A percentile compares a stretch with the other conserved stretches of the same genome.
Conservation (phyloP, 2,888 invertebrate species). For the Oscheius sp. region DNA sequence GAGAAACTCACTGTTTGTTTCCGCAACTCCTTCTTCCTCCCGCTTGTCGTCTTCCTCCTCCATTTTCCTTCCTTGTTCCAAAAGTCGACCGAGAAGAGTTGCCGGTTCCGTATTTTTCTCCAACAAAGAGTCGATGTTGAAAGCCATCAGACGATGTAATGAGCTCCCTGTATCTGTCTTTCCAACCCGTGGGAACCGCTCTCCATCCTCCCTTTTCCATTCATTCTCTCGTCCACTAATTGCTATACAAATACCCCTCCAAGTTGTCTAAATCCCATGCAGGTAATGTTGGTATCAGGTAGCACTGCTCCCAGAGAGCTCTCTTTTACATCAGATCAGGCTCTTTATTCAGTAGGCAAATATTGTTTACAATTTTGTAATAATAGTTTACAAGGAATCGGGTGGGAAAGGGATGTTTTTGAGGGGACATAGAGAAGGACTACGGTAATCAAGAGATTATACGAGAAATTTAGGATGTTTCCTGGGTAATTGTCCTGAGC, state of each 20-base stretch:
- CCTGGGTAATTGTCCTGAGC: slow-evolving; percentile 40
- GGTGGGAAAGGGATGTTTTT: too few relatives aligned
- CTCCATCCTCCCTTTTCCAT: background rate
- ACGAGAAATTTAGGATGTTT: too few relatives aligned
- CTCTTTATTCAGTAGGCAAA: too few relatives aligned
- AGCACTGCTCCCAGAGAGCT: background rate
- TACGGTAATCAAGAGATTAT: too few relatives aligned
- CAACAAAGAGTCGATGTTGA: slow-evolving; percentile 15
- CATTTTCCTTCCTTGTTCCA: background rate
- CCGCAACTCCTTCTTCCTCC: too few relatives aligned
- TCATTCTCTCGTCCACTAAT: slow-evolving; percentile 14
- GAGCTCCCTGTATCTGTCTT: slow-evolving; percentile 24
- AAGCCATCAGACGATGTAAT: slow-evolving; percentile 21
- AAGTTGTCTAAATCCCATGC: slow-evolving; percentile 13
- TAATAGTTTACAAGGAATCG: background rate
- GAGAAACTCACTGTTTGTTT: too few relatives aligned
- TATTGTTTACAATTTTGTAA: too few relatives aligned
- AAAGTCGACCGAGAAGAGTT: background rate
- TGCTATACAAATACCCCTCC: slow-evolving; percentile 20
- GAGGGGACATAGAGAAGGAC: too few relatives aligned
- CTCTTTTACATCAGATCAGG: too few relatives aligned
- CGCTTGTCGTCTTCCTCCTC: background rate
- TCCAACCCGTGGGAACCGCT: slow-evolving; percentile 23
- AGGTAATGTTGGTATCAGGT: slow-evolving; percentile 27
- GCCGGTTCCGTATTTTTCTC: background rate